Percentiles rank a stretch among this genome's conserved stretches.
Conservation (phyloP, 2,888 invertebrate species). For the Tupiocoris notatus region DNA sequence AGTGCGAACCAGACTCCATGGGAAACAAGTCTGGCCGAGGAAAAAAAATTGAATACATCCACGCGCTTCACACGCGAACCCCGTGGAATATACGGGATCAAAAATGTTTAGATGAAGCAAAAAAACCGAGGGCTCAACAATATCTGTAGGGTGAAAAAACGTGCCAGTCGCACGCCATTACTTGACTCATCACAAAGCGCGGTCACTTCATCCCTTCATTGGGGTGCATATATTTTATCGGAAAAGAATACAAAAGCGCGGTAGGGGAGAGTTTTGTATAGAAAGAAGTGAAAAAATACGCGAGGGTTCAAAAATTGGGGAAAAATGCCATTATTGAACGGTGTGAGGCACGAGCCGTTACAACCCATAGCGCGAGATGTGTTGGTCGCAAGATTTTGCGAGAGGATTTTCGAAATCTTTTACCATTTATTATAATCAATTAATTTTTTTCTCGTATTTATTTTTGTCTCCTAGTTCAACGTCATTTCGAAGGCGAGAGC, state of each 20-base stretch:
- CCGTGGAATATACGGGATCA: no score
- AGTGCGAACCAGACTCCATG: no score
- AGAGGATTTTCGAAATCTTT: no score
- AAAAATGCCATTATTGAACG: background rate
- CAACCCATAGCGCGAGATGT: no score
- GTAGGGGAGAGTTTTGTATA: background rate
- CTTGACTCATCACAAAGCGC: constrained; percentile 8
- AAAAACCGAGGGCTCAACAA: background rate
- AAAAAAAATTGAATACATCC: background rate
- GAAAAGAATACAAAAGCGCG: constrained; percentile 3
- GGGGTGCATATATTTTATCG: constrained; percentile 17
- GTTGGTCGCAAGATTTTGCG: no score
- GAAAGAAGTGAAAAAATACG: background rate
- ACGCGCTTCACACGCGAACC: background rate
- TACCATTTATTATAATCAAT: no score
- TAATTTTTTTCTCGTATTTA: no score
- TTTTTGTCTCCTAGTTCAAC: no score
- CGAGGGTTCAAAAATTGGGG: background rate
- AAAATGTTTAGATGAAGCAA: background rate
- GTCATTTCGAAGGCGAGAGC: no score
- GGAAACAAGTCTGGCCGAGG: background rate
- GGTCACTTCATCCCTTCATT: constrained; percentile 3
- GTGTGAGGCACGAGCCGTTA: constrained; percentile 28
- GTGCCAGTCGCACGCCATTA: constrained; percentile 28
- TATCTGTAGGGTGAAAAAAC: background rate